Conservation (phyloP, 1,140 invertebrate genomes). For the Diorhabda elongata region DNA sequence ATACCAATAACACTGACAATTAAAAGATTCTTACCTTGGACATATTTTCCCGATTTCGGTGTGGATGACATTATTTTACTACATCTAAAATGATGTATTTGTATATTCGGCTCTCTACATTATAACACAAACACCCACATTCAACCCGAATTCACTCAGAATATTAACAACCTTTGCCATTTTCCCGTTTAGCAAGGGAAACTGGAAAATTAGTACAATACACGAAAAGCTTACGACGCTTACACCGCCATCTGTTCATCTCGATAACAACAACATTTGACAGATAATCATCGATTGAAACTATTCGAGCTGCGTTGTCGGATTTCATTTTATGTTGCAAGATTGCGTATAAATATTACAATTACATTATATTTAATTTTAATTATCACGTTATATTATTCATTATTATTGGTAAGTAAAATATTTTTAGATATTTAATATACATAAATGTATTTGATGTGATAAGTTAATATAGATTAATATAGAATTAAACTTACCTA, state of each 20-base stretch:
- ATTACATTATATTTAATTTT: no score
- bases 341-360: no score
- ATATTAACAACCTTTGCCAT: slow-evolving; percentile 4
- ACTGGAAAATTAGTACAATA: slow-evolving; percentile 1
- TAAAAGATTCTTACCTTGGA: slow-evolving; percentile 27
- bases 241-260: neutral
- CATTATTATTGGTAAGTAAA: no score
- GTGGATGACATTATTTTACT: slow-evolving; percentile 34
- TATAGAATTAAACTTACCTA: no score
- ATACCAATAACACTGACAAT: no score
- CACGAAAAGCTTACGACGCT: neutral
- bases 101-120: neutral
- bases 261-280: neutral
- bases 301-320: neutral
- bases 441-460: no score
- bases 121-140: neutral
- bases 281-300: neutral
- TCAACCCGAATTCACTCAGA: neutral
- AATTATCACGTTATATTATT: no score
- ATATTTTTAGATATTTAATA: no score
- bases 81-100: slow-evolving; percentile 19
- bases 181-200: slow-evolving; percentile 3
- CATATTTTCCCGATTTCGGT: slow-evolving; percentile 38
- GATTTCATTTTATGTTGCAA: no score
- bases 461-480: no score